Percentiles rank a stretch among this genome's conserved stretches.
Conservation (phyloP, 2,888 invertebrate species). For the Lasioglossum pauxillum region DNA sequence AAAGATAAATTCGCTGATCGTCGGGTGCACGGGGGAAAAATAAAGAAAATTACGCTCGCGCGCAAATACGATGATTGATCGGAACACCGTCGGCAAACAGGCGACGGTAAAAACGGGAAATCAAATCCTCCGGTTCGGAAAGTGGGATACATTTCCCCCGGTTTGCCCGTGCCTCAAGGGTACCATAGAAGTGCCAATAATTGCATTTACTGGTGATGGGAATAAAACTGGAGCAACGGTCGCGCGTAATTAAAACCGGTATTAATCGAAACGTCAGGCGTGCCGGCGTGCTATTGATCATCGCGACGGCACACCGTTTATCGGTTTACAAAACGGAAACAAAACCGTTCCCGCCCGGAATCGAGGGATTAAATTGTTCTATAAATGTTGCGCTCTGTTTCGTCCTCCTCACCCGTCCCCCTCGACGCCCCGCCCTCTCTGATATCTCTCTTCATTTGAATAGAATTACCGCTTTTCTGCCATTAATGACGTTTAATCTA, state of each 20-base stretch:
- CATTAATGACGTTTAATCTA: constrained; percentile 23
- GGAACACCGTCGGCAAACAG: constrained; percentile 24
- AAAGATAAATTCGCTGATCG: background rate
- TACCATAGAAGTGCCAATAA: constrained; percentile 49
- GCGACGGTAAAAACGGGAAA: background rate
- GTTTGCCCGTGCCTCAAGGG: constrained; percentile 35
- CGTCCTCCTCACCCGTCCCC: background rate
- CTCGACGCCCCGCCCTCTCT: background rate
- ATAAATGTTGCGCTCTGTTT: constrained; percentile 26
- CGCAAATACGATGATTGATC: constrained; percentile 20
- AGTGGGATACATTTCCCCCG: constrained; percentile 41
- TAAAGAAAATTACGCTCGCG: background rate
- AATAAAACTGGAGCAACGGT: constrained; percentile 47
- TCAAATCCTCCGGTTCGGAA: constrained; percentile 8
- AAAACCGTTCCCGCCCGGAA: constrained; percentile 10
- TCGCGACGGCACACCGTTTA: constrained; percentile 49
- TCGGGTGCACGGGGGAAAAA: background rate
- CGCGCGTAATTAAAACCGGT: constrained; percentile 56
- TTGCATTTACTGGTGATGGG: constrained; percentile 50
- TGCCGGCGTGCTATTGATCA: constrained; percentile 47
- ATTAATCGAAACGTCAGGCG: constrained; percentile 60
- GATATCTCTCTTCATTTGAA: background rate
- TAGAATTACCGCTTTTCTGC: constrained; percentile 13
- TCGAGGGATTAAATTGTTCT: constrained; percentile 50
- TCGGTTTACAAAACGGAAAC: constrained; percentile 48